Conservation (phyloP, 2,888 invertebrate species). For the Leptinotarsa rubiginosa region DNA sequence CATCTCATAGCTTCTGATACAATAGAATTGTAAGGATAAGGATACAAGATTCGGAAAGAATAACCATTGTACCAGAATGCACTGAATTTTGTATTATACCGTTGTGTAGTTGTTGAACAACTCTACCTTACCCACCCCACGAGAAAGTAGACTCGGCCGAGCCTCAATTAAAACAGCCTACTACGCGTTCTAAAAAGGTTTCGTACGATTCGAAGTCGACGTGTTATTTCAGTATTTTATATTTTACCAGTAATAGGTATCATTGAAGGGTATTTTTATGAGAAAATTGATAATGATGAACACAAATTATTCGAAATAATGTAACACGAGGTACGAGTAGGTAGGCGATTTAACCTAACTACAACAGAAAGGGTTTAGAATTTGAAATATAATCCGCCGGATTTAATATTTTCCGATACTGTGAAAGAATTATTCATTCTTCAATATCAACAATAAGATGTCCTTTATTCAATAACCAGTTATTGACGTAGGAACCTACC, state of each 20-base stretch:
- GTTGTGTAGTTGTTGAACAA: constrained; percentile 45
- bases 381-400: no score
- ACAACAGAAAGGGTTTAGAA: no score
- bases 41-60: constrained; percentile 43
- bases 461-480: background rate
- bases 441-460: background rate
- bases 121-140: constrained; percentile 53
- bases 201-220: constrained; percentile 45
- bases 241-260: constrained; percentile 30
- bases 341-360: no score
- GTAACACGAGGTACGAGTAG: no score
- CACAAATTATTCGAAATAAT: no score
- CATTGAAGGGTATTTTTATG: constrained; percentile 21
- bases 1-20: constrained; percentile 34
- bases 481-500: background rate
- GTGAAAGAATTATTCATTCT: no score
- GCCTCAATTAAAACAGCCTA: constrained; percentile 65
- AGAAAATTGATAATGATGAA: constrained; percentile 21
- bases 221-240: constrained; percentile 48
- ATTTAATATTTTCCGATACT: no score
- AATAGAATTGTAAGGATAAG: constrained; percentile 43
- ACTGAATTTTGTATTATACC: constrained; percentile 50
- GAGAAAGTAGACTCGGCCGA: constrained; percentile 63
- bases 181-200: constrained; percentile 63
- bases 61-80: constrained; percentile 49